Evolutionary conservation across 2,888 invertebrate genomes (phyloP).

Genomic region (Platycnemis pennipes): DNA sequence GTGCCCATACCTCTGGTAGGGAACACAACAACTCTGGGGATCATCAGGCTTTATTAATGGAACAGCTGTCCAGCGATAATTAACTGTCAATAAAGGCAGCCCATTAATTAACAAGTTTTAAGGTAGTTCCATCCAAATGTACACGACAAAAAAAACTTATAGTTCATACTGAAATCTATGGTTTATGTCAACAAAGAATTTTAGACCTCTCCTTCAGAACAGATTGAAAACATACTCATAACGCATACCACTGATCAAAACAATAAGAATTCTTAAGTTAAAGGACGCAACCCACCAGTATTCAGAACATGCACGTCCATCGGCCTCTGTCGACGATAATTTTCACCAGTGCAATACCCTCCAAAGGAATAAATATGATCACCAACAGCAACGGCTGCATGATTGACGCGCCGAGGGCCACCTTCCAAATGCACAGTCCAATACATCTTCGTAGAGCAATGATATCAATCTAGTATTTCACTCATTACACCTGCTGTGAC

Average conservation of each 20-base stretch:
- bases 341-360: constrained; percentile 93
- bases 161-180: too few species aligned
- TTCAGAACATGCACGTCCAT: constrained; percentile 94
- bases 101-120: background rate
- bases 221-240: too few species aligned
- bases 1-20: constrained; percentile 95
- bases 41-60: constrained; percentile 79
- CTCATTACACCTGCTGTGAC: background rate
- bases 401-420: constrained; percentile 95
- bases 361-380: constrained; percentile 94
- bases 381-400: constrained; percentile 92
- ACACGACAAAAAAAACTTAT: too few species aligned
- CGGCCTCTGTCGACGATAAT: constrained; percentile 87
- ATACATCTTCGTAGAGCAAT: constrained; percentile 80
- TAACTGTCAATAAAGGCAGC: constrained; percentile 76
- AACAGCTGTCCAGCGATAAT: constrained; percentile 79
- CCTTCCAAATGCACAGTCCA: constrained; percentile 94
- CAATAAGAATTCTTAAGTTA: background rate
- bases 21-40: constrained; percentile 81
- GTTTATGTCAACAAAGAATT: too few species aligned
- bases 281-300: constrained; percentile 81
- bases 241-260: too few species aligned
- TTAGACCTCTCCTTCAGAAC: too few species aligned
- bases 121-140: too few species aligned
- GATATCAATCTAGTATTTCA: background rate